Conservation (phyloP, 2,113 vertebrate species). For the Crocuta crocuta region DNA sequence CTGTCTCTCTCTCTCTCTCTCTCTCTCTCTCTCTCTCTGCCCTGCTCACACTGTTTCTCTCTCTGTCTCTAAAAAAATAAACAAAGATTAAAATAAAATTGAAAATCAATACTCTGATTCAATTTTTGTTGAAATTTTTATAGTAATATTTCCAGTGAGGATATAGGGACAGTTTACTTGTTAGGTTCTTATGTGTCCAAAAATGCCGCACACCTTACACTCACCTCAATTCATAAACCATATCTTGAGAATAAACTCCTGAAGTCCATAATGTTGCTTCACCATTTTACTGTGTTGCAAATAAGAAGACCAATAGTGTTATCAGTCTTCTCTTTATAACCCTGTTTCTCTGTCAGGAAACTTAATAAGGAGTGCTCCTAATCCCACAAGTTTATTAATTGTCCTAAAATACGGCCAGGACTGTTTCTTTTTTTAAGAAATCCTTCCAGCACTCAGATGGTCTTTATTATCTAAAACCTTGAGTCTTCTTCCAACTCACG, state of each 20-base stretch:
- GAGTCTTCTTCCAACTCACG: not conserved
- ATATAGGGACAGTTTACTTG: not conserved
- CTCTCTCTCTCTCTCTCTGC: too few species aligned
- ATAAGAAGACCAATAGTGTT: not conserved
- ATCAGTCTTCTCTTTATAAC: not conserved
- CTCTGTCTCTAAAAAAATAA: too few species aligned
- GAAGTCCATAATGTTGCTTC: not conserved
- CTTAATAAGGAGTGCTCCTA: not conserved
- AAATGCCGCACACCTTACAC: not conserved
- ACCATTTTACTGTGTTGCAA: not conserved
- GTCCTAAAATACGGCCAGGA: not conserved
- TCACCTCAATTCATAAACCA: not conserved
- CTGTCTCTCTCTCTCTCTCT: too few species aligned
- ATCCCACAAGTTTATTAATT: not conserved
- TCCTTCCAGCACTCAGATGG: not conserved
- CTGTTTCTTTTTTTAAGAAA: not conserved
- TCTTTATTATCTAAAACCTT: not conserved
- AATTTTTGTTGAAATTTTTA: not conserved
- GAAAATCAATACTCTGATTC: not conserved
- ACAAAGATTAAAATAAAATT: not conserved
- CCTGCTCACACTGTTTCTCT: too few species aligned
- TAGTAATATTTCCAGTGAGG: not conserved
- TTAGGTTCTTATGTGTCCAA: not conserved
- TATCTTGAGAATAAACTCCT: not conserved
- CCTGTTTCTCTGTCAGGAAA: not conserved